phyloP scores from a whole-genome alignment of 2,888 invertebrate genomes.

The Altica lythri region DNA sequence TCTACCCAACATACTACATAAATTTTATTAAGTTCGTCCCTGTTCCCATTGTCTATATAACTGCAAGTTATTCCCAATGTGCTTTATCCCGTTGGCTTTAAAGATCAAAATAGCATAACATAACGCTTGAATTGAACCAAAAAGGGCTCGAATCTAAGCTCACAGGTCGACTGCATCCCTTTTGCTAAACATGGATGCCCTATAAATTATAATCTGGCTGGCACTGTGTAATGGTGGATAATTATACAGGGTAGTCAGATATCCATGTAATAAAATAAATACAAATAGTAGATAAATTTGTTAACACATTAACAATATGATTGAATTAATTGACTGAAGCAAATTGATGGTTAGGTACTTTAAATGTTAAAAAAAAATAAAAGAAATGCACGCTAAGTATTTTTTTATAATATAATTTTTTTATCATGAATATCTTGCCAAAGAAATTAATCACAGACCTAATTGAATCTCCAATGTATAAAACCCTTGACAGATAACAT shows the following conservation, averaged over 20 bases:
- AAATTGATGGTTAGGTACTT: too few species aligned
- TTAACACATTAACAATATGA: too few species aligned
- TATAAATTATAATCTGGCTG: slow-evolving; percentile 45
- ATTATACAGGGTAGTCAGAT: slow-evolving; percentile 38
- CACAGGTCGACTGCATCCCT: slow-evolving; percentile 33
- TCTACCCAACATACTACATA: background rate
- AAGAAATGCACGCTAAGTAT: too few species aligned
- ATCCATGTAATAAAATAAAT: background rate
- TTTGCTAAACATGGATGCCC: slow-evolving; percentile 48
- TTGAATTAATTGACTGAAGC: too few species aligned
- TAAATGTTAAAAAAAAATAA: too few species aligned
- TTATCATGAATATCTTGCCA: too few species aligned
- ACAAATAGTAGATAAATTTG: too few species aligned
- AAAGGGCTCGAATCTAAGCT: slow-evolving; percentile 16
- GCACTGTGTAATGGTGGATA: slow-evolving; percentile 48
- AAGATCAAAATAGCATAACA: slow-evolving; percentile 4
- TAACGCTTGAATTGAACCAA: too few species aligned
- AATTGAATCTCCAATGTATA: too few species aligned
- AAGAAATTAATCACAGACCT: too few species aligned
- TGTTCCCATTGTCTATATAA: background rate
- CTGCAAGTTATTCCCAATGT: slow-evolving; percentile 12
- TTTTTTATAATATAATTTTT: too few species aligned
- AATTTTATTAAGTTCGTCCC: background rate
- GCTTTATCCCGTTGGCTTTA: slow-evolving; percentile 16
- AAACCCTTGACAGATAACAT: too few species aligned